Evolutionary conservation across 2,113 vertebrate genomes (phyloP), one percentile per base, ranked within the genome.

Genomic region (Hydropotes inermis): DNA sequence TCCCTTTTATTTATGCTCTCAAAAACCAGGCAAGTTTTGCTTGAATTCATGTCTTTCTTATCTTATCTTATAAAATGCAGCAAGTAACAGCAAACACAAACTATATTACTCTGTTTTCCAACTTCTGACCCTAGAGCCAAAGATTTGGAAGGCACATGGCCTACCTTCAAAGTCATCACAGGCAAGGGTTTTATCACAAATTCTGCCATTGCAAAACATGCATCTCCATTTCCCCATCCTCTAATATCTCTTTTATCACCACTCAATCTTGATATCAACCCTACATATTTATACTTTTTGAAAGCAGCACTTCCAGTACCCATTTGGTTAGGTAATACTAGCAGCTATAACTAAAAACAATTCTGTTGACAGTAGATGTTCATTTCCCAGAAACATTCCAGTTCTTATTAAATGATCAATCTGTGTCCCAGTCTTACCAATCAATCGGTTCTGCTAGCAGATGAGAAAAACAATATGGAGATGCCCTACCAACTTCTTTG

Each of bases 21-120:
- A 36, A 94, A 7, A 39, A 39, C 47, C n/a, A 74, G 57, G 74
- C 16, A 90, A 70, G 81, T 97, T 67, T 97, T 96, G 28, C 33
- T 23, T 89, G 28, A 94, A 82, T 70, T 85, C 23, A 82, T 85
- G 7, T 43, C 27, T 92, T 96, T 93, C 21, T 55, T 54, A 21
- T 39, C 94, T 50, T 47, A 60, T 45, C 43, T 91, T 54, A 50
- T 81, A 82, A 96, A 91, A 87, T 67, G 28, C 12, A 89, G 60
- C 84, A 94, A 96, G 9, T 86, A 94, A 79, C 21, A 90, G 84
- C 39, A 85, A 91, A 79, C 23, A 85, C 47, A 96, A 85, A 88
- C 27, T 21, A 25, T 81, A 64, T 70, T 54, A 54, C 87, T 79
- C 15, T 84, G 25, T 60, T 95, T 92, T 85, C 61, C 9, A 91